A percentile compares a stretch with the other conserved stretches of the same genome.
These are phyloP conservation scores for Merodon equestris DNA, from an alignment of 2,888 invertebrate species.

Conservation along the genomic window DNA sequence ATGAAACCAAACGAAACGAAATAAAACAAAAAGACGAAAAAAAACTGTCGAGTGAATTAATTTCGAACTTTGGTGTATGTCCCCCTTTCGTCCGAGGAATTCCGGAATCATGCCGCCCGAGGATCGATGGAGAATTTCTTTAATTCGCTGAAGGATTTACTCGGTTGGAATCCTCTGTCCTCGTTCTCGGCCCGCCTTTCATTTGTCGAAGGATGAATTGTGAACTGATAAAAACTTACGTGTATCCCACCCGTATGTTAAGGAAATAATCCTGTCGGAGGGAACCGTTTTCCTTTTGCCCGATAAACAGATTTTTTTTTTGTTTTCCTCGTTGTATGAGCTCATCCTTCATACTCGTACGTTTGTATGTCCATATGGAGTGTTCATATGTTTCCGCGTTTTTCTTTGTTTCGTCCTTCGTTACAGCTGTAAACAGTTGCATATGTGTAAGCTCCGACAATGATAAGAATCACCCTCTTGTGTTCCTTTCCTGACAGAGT, in stretches of 20 bases:
- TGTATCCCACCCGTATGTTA: constrained; percentile 3
- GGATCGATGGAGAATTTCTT: constrained; percentile 7
- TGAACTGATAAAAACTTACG: constrained; percentile 26
- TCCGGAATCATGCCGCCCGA: constrained; percentile 6
- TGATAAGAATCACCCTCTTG: constrained; percentile 62
- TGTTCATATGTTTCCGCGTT: constrained; percentile 16
- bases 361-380: not conserved
- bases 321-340: not conserved
- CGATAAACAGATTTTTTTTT: constrained; percentile 30
- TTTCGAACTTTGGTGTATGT: constrained; percentile 19
- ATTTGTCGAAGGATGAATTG: constrained; percentile 22
- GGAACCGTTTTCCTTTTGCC: constrained; percentile 29
- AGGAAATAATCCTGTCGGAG: not conserved
- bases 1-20: constrained; percentile 10
- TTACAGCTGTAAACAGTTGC: constrained; percentile 39
- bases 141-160: constrained; percentile 7
- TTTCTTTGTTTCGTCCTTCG: not conserved
- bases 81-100: constrained; percentile 17
- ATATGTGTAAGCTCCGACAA: constrained; percentile 47
- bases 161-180: not conserved
- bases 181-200: not conserved
- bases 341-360: constrained; percentile 20
- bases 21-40: constrained; percentile 10
- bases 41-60: constrained; percentile 46
- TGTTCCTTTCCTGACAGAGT: constrained; percentile 44